Base-by-base conservation (phyloP, 2,888 invertebrate species). In the Siphlonurus alternatus region DNA sequence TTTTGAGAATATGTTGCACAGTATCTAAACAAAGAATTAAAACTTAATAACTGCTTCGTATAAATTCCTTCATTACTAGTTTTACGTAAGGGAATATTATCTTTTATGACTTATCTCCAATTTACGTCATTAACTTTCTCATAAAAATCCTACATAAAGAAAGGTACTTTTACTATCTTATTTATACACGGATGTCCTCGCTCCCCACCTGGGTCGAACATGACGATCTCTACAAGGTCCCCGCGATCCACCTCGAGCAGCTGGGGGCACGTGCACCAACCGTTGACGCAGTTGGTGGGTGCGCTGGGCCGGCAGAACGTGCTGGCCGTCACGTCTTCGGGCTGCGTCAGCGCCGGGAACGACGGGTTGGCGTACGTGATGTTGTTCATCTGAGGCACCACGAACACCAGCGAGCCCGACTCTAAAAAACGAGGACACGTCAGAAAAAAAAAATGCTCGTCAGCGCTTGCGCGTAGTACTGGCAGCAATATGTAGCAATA, bases 231-330 rank as follows among this genome's bases (percentile, higher is more conserved):
- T 7, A 78, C 75, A 0, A 75, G 67, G 38, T 73, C 72, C 1
- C 71, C 70, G 7, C 72, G 67, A 2, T 65, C 65, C 1, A 74
- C 70, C 23, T 71, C 65, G 22, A 75, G 69, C 2, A 73, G 66
- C 65, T 76, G 73, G 0, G 75, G 68, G 67, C 78, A 79, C 54
- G 72, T 71, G 68, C 78, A 78, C 66, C 71, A 76, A n/a, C 18
- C 71, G 69, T 1, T 66, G 23, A 64, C 67, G 10, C 0, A 69
- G 62, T 18, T 68, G 66, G 25, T 71, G 65, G 23, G 68, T 70
- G 10, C n/a, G 53, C n/a, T n/a, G n/a, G n/a, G n/a, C 23, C 70
- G 10, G 53, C 53, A 51, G n/a, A 51, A 10, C 10, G 53, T 51
- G 10, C 10, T n/a, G n/a, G 10, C n/a, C 10, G 10, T 51, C 10